phyloP scores from a whole-genome alignment of 2,797 vertebrate genomes.

The Sorex maritimensis region DNA sequence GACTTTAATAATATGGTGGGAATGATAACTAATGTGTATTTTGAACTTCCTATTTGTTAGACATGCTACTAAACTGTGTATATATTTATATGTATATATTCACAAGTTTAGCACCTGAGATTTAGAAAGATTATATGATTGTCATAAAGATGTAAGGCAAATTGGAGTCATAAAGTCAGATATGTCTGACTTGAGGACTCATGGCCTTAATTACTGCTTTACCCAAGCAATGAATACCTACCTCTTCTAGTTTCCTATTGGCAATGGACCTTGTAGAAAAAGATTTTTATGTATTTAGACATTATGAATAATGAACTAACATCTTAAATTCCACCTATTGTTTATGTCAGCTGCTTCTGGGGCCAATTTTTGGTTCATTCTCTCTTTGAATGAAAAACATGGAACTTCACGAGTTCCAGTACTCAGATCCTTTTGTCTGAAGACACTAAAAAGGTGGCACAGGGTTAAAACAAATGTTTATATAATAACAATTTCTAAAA shows the following conservation, averaged over 20 bases:
- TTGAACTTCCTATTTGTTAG: constrained; percentile 4
- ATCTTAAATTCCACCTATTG: background rate
- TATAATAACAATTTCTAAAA: constrained; percentile 8
- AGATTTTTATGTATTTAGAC: background rate
- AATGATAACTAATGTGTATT: constrained; percentile 25
- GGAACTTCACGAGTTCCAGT: background rate
- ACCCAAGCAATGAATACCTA: background rate
- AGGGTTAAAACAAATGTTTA: background rate
- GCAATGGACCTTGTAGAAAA: background rate
- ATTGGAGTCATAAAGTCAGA: constrained; percentile 4
- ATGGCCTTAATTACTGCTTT: background rate
- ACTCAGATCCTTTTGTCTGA: background rate
- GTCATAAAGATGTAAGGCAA: constrained; percentile 1
- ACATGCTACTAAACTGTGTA: constrained; percentile 2
- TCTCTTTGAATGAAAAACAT: background rate
- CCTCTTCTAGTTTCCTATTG: background rate
- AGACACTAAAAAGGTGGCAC: background rate
- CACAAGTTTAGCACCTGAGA: constrained; percentile 57
- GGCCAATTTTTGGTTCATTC: background rate
- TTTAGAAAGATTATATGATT: constrained; percentile 11
- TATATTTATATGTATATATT: background rate
- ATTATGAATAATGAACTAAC: background rate
- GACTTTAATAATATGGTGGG: background rate
- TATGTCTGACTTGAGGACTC: background rate
- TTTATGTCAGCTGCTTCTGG: background rate